These are phyloP conservation scores for Polymixis lichenea DNA, from an alignment of 2,888 invertebrate genomes.

Conservation along the genomic window DNA sequence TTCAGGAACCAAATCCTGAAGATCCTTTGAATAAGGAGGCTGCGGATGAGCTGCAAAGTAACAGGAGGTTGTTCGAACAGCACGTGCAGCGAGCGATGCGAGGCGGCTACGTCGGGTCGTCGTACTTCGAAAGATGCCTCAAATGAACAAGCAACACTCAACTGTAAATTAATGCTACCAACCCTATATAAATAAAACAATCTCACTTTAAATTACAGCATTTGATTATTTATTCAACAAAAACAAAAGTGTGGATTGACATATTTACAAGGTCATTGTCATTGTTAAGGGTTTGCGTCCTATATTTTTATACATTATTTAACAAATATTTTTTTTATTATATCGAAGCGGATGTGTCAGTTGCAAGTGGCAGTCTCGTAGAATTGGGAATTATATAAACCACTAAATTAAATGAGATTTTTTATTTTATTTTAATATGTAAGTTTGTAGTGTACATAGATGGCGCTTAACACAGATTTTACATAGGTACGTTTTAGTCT, in stretches of 20 bases:
- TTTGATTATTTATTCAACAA: conserved; percentile 70
- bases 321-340: conserved; percentile 54
- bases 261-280: conserved; percentile 53
- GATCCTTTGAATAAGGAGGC: conserved; percentile 99
- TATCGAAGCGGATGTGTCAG: conserved; percentile 44
- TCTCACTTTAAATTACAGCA: conserved; percentile 82
- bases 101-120: conserved; percentile 98
- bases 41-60: conserved; percentile 98
- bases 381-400: conserved; percentile 60
- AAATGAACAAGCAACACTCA: conserved; percentile 92
- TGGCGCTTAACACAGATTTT: conserved; percentile 47
- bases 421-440: conserved; percentile 59
- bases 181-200: conserved; percentile 86
- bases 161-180: conserved; percentile 82
- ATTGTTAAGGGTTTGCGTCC: conserved; percentile 54
- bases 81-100: conserved; percentile 99
- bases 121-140: conserved; percentile 98
- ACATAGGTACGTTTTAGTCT: conserved; percentile 6
- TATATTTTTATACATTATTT: conserved; percentile 68
- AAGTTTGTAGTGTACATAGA: conserved; percentile 33
- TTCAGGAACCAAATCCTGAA: conserved; percentile 99
- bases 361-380: conserved; percentile 43
- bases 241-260: conserved; percentile 56
- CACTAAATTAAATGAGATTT: conserved; percentile 39
- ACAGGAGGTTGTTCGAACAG: conserved; percentile 98